These are phyloP conservation scores for Chaetogeoica ovagalla DNA, from an alignment of 2,888 invertebrate species.

Conservation along the genomic window DNA sequence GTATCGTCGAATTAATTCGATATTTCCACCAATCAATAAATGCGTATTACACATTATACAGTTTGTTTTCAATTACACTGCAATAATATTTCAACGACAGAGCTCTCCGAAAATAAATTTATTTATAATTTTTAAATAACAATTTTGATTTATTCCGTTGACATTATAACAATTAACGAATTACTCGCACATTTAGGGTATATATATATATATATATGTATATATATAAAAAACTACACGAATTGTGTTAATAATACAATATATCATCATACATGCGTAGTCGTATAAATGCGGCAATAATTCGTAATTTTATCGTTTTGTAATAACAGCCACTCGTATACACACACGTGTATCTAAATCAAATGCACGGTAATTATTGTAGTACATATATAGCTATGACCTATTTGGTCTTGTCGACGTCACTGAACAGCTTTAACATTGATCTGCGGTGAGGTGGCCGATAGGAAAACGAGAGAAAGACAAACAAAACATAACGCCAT, in stretches of 20 bases:
- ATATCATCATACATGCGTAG: not conserved
- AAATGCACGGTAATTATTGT: conserved; percentile 41
- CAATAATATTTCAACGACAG: not conserved
- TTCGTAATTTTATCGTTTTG: conserved; percentile 9
- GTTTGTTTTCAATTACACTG: not conserved
- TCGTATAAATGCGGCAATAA: not conserved
- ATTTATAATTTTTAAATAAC: too few relatives aligned
- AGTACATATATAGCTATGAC: conserved; percentile 29
- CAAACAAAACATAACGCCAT: conserved; percentile 53
- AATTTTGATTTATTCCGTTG: not conserved
- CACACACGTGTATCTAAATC: conserved; percentile 6
- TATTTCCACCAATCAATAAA: not conserved
- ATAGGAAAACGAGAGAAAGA: conserved; percentile 55
- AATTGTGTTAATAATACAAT: not conserved
- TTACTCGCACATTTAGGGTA: not conserved
- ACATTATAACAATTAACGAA: not conserved
- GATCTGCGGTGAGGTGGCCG: conserved; percentile 53
- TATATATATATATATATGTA: not conserved
- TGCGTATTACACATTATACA: not conserved
- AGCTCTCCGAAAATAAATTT: not conserved
- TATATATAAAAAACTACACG: not conserved
- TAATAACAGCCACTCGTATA: conserved; percentile 4
- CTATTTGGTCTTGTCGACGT: conserved; percentile 53
- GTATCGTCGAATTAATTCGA: not conserved
- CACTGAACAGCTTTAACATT: conserved; percentile 54